Percentiles rank a stretch among this genome's conserved stretches.
phyloP scores from a whole-genome alignment of 1,140 invertebrate species.

The Goniozus legneri region DNA sequence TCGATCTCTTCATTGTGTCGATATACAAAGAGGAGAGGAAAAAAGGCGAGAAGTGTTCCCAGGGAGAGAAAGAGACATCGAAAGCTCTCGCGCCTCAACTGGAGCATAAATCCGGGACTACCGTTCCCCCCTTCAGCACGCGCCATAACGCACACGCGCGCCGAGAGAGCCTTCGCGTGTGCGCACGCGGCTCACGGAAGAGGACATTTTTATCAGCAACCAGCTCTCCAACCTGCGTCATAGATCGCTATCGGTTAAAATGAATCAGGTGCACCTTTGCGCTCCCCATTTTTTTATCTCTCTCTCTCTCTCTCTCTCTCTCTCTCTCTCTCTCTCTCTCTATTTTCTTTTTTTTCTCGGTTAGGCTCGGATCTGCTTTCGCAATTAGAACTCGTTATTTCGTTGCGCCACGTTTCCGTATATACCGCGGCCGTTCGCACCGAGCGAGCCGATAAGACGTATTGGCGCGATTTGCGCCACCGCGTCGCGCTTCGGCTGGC shows the following conservation, averaged over 20 bases:
- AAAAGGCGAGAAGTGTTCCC: neutral
- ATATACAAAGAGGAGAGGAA: neutral
- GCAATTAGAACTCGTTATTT: slow-evolving; percentile 52
- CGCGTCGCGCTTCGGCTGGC: neutral
- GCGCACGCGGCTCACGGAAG: too few relatives aligned
- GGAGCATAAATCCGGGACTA: neutral
- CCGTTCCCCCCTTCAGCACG: neutral
- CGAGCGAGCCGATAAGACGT: slow-evolving; percentile 28
- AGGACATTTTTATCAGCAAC: slow-evolving; percentile 26
- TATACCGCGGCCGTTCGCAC: slow-evolving; percentile 16
- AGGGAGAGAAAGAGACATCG: neutral
- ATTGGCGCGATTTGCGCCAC: slow-evolving; percentile 22
- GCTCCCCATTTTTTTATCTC: slow-evolving; percentile 21
- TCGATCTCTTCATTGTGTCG: too few relatives aligned
- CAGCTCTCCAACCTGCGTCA: slow-evolving; percentile 28
- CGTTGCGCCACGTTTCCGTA: slow-evolving; percentile 45
- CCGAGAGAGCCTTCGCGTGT: neutral
- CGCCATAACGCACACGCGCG: neutral
- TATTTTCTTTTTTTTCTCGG: neutral
- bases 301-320: too few relatives aligned
- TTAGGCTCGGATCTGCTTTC: slow-evolving; percentile 31
- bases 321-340: too few relatives aligned
- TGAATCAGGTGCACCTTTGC: slow-evolving; percentile 37
- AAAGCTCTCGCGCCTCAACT: neutral
- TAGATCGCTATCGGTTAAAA: slow-evolving; percentile 33